A percentile compares a stretch with the other conserved stretches of the same genome.
These are phyloP conservation scores for Syndactyla subalaris DNA, from an alignment of 2,797 vertebrate species.

Conservation along the genomic window DNA sequence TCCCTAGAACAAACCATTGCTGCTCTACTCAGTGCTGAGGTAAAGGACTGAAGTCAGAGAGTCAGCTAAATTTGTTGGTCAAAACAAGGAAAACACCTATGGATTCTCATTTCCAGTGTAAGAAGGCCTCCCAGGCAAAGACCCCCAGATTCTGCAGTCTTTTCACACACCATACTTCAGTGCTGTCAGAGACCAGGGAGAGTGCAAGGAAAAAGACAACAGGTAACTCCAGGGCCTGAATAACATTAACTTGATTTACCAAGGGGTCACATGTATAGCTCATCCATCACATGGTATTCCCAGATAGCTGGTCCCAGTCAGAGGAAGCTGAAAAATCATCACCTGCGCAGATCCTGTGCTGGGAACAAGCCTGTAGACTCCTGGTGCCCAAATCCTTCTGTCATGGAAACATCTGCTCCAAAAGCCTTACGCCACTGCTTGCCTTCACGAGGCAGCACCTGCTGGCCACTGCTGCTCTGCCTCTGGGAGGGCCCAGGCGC, in stretches of 20 bases:
- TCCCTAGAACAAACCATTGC: neutral
- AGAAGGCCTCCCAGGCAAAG: neutral
- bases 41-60: neutral
- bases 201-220: neutral
- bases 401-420: neutral
- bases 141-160: neutral
- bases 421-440: neutral
- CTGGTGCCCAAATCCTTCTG: neutral
- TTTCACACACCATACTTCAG: neutral
- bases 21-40: neutral
- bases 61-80: neutral
- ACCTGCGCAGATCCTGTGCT: constrained; percentile 66
- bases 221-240: neutral
- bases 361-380: neutral
- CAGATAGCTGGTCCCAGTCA: neutral
- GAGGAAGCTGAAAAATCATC: neutral
- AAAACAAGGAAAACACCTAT: neutral
- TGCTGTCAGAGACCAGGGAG: neutral
- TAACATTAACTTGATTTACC: neutral
- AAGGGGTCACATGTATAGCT: neutral
- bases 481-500: neutral
- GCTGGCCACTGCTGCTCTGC: neutral
- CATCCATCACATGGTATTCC: neutral
- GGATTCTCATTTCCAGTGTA: neutral
- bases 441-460: neutral